Evolutionary conservation across 2,797 vertebrate species (phyloP).

Genomic region (Dryobates pubescens): DNA sequence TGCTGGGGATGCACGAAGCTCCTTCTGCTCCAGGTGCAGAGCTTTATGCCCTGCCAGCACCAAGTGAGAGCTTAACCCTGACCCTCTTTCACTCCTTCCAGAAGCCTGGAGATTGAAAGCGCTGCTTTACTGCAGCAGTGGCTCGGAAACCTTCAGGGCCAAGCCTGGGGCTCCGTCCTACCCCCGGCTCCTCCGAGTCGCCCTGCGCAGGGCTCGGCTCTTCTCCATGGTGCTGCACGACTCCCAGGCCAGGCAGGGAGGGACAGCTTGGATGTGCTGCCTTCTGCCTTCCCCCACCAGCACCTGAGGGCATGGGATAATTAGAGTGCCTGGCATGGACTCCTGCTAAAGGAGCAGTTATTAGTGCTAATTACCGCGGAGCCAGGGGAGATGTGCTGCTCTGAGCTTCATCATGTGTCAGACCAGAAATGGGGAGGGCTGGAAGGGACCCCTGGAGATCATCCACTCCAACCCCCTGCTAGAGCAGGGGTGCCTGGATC

Average conservation of each 20-base stretch:
- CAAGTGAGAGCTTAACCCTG: neutral
- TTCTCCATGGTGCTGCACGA: neutral
- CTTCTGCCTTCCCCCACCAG: neutral
- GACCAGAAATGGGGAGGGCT: neutral
- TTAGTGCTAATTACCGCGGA: neutral
- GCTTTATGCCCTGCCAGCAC: neutral
- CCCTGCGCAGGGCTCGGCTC: neutral
- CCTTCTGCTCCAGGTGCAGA: neutral
- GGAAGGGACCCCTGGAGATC: too few species aligned
- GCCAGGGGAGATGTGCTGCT: neutral
- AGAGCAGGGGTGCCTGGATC: too few species aligned
- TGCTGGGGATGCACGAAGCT: neutral
- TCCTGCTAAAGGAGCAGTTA: constrained; percentile 14
- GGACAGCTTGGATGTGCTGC: neutral
- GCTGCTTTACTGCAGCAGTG: neutral
- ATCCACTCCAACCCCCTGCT: too few species aligned
- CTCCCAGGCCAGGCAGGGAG: neutral
- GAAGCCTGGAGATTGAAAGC: too few species aligned
- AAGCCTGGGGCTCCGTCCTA: neutral
- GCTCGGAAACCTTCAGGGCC: neutral
- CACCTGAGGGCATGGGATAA: neutral
- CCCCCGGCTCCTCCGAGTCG: neutral
- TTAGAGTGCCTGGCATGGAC: neutral
- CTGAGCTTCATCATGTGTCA: neutral
- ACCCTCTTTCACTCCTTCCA: neutral